Evolutionary conservation across 1,140 invertebrate genomes (phyloP).

Genomic region (Drosophila obscura): DNA sequence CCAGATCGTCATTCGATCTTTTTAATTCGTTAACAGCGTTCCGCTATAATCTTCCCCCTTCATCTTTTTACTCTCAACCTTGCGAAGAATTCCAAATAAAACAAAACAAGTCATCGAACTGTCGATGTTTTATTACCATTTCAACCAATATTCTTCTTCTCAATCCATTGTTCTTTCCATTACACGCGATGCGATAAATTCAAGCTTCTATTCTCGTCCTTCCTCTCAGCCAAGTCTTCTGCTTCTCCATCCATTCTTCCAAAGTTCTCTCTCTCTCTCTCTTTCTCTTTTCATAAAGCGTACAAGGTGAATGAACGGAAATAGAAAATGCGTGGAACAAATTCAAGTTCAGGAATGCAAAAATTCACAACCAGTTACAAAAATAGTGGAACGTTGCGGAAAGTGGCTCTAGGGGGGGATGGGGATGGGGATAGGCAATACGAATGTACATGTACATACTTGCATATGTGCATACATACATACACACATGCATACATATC

Average conservation of each 20-base stretch:
- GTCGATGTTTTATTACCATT: constrained; percentile 36
- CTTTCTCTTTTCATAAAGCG: background rate
- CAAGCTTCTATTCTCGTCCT: background rate
- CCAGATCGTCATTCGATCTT: too few species aligned
- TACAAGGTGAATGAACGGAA: constrained; percentile 51
- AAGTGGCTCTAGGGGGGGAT: too few species aligned
- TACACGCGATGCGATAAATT: too few species aligned
- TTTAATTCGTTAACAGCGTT: too few species aligned
- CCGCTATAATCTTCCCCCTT: too few species aligned
- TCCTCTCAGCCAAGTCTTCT: background rate
- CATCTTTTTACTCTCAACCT: too few species aligned
- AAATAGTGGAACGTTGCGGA: too few species aligned
- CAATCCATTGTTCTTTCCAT: too few species aligned
- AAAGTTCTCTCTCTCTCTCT: background rate
- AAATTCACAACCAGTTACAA: constrained; percentile 47
- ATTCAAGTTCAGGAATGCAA: constrained; percentile 55
- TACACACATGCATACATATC: constrained; percentile 1
- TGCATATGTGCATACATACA: background rate
- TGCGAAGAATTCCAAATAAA: too few species aligned
- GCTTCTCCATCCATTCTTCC: constrained; percentile 5
- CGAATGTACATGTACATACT: constrained; percentile 2
- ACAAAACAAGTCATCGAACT: constrained; percentile 34
- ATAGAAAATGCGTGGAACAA: constrained; percentile 52
- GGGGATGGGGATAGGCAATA: too few species aligned
- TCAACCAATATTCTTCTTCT: constrained; percentile 17